phyloP scores from a whole-genome alignment of 2,113 vertebrate species.

The Cyphotilapia sp. region DNA sequence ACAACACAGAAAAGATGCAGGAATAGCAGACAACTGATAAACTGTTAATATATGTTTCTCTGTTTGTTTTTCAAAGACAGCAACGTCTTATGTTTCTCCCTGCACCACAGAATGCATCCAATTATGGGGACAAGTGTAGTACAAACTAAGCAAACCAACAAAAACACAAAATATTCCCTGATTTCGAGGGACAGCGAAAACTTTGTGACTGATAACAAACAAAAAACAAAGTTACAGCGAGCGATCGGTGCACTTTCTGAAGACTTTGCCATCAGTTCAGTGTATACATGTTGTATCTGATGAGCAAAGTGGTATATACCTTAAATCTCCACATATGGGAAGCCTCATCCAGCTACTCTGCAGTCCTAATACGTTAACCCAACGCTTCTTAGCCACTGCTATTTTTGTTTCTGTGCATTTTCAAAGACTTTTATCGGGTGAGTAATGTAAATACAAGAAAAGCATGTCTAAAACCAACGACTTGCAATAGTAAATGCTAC shows the following conservation, averaged over 20 bases:
- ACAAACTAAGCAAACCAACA: neutral
- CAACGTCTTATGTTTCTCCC: neutral
- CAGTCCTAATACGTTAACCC: neutral
- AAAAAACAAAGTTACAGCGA: neutral
- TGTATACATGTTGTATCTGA: neutral
- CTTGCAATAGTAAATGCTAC: neutral
- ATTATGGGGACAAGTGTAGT: neutral
- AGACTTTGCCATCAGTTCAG: neutral
- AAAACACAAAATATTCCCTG: neutral
- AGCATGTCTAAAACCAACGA: neutral
- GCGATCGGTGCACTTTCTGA: neutral
- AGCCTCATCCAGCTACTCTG: neutral
- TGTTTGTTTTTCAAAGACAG: neutral
- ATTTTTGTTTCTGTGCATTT: neutral
- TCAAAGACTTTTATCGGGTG: no score
- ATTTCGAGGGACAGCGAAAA: neutral
- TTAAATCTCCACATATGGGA: neutral
- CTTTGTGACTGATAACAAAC: neutral
- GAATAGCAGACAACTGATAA: neutral
- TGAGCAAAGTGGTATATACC: neutral
- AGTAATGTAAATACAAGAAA: neutral
- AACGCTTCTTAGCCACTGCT: neutral
- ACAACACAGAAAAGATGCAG: neutral
- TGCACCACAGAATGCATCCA: neutral
- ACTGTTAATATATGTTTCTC: neutral